These are phyloP conservation scores for Yponomeuta cagnagella DNA, from an alignment of 2,888 invertebrate genomes.

Conservation along the genomic window DNA sequence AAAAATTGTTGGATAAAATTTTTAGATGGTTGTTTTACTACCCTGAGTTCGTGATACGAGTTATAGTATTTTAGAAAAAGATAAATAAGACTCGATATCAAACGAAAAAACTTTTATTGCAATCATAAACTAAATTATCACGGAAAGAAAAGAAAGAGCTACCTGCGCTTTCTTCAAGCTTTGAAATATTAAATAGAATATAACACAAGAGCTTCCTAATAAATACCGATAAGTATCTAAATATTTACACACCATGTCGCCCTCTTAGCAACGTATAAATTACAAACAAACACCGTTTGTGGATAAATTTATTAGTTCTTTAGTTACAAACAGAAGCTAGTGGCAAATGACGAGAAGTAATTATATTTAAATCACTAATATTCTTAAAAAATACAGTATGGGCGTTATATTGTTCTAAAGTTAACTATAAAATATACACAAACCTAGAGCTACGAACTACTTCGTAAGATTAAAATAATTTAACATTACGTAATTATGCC, in stretches of 20 bases:
- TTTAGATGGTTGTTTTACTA: no score
- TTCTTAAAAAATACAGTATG: no score
- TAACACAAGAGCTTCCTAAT: slow-evolving; percentile 50
- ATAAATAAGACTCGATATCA: slow-evolving; percentile 22
- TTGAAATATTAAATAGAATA: slow-evolving; percentile 48
- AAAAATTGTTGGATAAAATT: no score
- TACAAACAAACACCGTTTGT: slow-evolving; percentile 45
- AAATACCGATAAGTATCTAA: slow-evolving; percentile 36
- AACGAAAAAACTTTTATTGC: slow-evolving; percentile 65
- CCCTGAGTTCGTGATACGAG: neutral
- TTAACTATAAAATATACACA: no score
- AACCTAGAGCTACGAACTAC: no score
- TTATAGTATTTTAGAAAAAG: neutral
- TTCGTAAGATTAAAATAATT: no score
- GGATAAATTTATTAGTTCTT: no score
- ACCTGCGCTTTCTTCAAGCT: slow-evolving; percentile 50
- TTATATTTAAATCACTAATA: no score
- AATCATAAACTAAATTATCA: slow-evolving; percentile 55
- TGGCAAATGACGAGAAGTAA: no score
- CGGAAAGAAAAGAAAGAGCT: slow-evolving; percentile 54
- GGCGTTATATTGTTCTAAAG: no score
- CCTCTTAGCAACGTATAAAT: slow-evolving; percentile 51
- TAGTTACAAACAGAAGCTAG: no score
- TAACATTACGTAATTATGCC: no score
- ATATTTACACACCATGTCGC: slow-evolving; percentile 57